A percentile compares a stretch with the other conserved stretches of the same genome.
Conservation (phyloP, 2,797 vertebrate genomes). For the Pelobates cultripes region DNA sequence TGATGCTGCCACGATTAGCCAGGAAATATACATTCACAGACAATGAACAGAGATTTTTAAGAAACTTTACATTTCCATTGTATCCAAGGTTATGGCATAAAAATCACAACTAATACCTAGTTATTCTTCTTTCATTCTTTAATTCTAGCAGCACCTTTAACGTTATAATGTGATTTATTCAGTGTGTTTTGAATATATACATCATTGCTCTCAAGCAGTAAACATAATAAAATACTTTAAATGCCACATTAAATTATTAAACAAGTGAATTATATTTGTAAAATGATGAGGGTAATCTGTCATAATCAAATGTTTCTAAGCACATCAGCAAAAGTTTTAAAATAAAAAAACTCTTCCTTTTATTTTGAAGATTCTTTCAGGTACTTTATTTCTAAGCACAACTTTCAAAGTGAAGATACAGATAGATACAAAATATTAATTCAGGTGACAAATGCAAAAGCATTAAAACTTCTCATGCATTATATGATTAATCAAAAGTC, state of each 20-base stretch:
- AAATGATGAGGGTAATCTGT: no score
- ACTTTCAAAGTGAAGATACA: slow-evolving; percentile 42
- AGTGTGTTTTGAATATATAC: background rate
- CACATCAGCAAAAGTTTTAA: slow-evolving; percentile 24
- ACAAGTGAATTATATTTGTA: background rate
- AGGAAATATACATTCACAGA: no score
- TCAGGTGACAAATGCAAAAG: slow-evolving; percentile 48
- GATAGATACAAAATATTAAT: slow-evolving; percentile 53
- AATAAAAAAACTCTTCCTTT: slow-evolving; percentile 9
- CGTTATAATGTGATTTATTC: no score
- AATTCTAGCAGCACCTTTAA: no score
- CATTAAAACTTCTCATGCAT: slow-evolving; percentile 52
- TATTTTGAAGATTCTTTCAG: slow-evolving; percentile 18
- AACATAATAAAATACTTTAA: background rate
- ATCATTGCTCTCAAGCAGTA: background rate
- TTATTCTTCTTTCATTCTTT: no score
- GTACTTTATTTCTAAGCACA: slow-evolving; percentile 26
- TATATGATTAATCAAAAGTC: slow-evolving; percentile 45
- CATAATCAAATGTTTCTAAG: background rate
- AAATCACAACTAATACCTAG: no score
- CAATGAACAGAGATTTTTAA: no score
- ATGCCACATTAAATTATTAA: background rate
- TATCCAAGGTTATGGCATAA: no score
- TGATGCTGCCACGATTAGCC: no score
- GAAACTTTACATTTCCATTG: no score